A percentile compares a stretch with the other conserved stretches of the same genome.
Evolutionary conservation across 2,888 invertebrate genomes (phyloP).

Genomic region (Latrodectus elegans): DNA sequence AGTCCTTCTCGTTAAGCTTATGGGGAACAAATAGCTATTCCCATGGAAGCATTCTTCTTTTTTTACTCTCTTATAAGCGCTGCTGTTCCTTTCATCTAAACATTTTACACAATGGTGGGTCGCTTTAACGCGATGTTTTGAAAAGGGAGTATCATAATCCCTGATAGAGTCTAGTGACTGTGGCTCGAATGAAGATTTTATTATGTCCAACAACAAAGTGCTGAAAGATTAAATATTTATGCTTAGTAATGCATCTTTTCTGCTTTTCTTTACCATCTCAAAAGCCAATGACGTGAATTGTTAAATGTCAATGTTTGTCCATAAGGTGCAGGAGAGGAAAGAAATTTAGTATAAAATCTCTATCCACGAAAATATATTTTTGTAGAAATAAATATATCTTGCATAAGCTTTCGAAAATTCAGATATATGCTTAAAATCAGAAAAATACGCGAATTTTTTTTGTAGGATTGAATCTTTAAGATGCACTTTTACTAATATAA

Average conservation of each 20-base stretch:
- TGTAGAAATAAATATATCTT: no score
- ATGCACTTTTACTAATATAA: no score
- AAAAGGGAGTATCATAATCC: slow-evolving; percentile 35
- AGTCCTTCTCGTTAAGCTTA: background rate
- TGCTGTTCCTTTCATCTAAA: background rate
- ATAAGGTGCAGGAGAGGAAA: no score
- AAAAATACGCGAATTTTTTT: no score
- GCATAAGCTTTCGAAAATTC: no score
- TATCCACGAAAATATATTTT: no score
- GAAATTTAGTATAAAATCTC: no score
- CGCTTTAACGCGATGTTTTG: slow-evolving; percentile 1
- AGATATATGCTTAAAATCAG: no score
- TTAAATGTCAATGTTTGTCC: no score
- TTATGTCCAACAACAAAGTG: slow-evolving; percentile 19
- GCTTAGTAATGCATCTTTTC: slow-evolving; percentile 25
- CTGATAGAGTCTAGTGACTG: slow-evolving; percentile 4
- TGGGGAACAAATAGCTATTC: background rate
- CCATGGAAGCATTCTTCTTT: background rate
- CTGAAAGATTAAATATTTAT: slow-evolving; percentile 49
- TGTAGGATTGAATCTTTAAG: no score
- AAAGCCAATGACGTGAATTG: no score
- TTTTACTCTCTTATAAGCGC: slow-evolving; percentile 20
- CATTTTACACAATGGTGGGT: slow-evolving; percentile 26
- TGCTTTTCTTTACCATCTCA: background rate
- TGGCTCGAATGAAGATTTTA: slow-evolving; percentile 4